A percentile compares a stretch with the other conserved stretches of the same genome.
phyloP scores from a whole-genome alignment of 2,113 vertebrate genomes.

The western clawed frog (Xenopus tropicalis) region DNA sequence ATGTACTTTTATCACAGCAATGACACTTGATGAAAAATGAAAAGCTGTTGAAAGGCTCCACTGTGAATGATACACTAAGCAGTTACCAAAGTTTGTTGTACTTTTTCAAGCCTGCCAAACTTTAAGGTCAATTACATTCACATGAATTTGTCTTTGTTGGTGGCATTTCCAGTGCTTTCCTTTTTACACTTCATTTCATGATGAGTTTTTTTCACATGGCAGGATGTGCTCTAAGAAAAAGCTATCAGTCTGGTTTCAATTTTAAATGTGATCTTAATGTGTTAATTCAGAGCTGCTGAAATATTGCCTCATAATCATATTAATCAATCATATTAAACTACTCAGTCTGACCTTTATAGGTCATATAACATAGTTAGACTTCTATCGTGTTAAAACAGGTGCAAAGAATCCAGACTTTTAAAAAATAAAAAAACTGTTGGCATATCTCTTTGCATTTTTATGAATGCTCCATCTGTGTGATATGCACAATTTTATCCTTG shows the following conservation, averaged over 20 bases:
- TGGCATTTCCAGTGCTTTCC: slow-evolving; percentile 29
- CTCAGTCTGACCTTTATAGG: slow-evolving; percentile 24
- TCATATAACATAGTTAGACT: too few species aligned
- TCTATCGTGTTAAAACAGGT: too few species aligned
- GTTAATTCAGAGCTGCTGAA: slow-evolving; percentile 20
- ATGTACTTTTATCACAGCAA: slow-evolving; percentile 16
- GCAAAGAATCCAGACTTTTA: too few species aligned
- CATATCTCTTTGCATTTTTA: too few species aligned
- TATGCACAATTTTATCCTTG: too few species aligned
- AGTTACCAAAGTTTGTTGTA: slow-evolving; percentile 18
- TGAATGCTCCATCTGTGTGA: too few species aligned
- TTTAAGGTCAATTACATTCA: slow-evolving; percentile 37
- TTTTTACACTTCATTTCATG: slow-evolving; percentile 21
- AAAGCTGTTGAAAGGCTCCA: slow-evolving; percentile 29
- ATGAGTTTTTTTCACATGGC: slow-evolving; percentile 19
- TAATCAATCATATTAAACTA: slow-evolving; percentile 23
- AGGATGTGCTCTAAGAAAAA: neutral
- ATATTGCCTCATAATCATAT: neutral
- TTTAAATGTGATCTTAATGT: slow-evolving; percentile 2
- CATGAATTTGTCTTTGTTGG: slow-evolving; percentile 40
- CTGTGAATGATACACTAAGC: slow-evolving; percentile 7
- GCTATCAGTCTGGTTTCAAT: slow-evolving; percentile 10
- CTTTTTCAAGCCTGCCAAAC: slow-evolving; percentile 24
- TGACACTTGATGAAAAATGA: slow-evolving; percentile 29
- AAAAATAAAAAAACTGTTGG: too few species aligned